Base-by-base conservation (phyloP, 2,797 vertebrate genomes). In the Natrix natrix region DNA sequence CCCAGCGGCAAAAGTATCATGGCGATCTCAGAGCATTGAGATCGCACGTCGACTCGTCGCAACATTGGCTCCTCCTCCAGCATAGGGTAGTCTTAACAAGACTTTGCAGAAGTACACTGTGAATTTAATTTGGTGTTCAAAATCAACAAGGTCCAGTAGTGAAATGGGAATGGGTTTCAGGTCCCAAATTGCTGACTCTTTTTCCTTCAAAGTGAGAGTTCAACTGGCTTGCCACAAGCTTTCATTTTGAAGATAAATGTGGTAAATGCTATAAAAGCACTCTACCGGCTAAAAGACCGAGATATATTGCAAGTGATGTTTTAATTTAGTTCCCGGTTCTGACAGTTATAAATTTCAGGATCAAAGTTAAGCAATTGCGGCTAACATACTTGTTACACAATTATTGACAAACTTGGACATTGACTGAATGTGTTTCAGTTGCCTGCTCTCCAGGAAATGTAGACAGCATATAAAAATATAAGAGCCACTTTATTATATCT, bases 171-270 rank as follows among this genome's bases (percentile, higher is more conserved):
- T 26, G 61, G 28, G 69, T 78, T 86, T 90, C 48, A 90, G 37
- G 43, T 8, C 28, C 55, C 48, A 63, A 24, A 89, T 90, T 32
- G n/a, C 89, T 87, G 60, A 26, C 26, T 90, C 55, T 66, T 90
- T 90, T 83, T 8, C 63, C 59, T 86, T 60, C 60, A 90, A 87
- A 93, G 86, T 90, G 92, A 87, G n/a, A 57, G 20, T 89, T 90
- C 60, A 60, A 90, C 20, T 86, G n/a, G 48, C 57, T 78, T 90
- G 56, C 74, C 92, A 87, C 89, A 56, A 32, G 57, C 88, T 93
- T 93, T 90, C 92, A 93, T 93, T 93, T 93, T 93, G 60, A 93
- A 90, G 78, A 93, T 87, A 55, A 90, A 93, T 90, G 92, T 69
- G 52, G 69, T 61, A 61, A 89, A 1, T 22, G 28, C 60, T 43